Conservation (phyloP, 2,797 vertebrate genomes). For the Gephyroberyx darwinii region DNA sequence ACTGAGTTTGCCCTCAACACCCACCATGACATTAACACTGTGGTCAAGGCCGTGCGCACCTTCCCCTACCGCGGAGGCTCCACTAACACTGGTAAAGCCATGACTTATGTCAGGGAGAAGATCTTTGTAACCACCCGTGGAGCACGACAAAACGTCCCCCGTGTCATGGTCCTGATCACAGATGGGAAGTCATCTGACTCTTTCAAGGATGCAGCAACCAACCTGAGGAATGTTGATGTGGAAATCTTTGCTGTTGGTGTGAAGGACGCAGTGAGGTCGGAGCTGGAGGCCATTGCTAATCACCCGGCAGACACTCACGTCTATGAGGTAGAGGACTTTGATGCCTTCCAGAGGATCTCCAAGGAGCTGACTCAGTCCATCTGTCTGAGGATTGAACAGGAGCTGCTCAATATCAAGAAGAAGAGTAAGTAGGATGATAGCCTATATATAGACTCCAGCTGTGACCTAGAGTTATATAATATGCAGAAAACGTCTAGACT, state of each 20-base stretch:
- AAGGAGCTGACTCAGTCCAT: constrained; percentile 98
- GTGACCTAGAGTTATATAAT: constrained; percentile 9
- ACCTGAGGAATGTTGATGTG: constrained; percentile 91
- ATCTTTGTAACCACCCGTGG: constrained; percentile 89
- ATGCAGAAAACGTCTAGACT: neutral
- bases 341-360: constrained; percentile 98
- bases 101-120: constrained; percentile 95
- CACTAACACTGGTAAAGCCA: constrained; percentile 97
- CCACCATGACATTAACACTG: constrained; percentile 88
- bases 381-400: constrained; percentile 97
- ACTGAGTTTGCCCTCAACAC: constrained; percentile 96
- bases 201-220: constrained; percentile 92
- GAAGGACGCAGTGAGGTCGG: constrained; percentile 95
- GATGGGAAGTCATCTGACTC: constrained; percentile 98
- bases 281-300: constrained; percentile 96
- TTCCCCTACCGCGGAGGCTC: constrained; percentile 98
- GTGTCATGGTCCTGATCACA: constrained; percentile 99
- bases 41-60: constrained; percentile 91
- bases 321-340: constrained; percentile 97
- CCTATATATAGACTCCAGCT: constrained; percentile 12
- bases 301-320: constrained; percentile 91
- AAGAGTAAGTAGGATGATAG: constrained; percentile 85
- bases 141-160: constrained; percentile 91
- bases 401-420: constrained; percentile 92
- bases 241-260: constrained; percentile 99